A percentile compares a stretch with the other conserved stretches of the same genome.
phyloP scores from a whole-genome alignment of 2,888 invertebrate species.

The Diogma glabrata region DNA sequence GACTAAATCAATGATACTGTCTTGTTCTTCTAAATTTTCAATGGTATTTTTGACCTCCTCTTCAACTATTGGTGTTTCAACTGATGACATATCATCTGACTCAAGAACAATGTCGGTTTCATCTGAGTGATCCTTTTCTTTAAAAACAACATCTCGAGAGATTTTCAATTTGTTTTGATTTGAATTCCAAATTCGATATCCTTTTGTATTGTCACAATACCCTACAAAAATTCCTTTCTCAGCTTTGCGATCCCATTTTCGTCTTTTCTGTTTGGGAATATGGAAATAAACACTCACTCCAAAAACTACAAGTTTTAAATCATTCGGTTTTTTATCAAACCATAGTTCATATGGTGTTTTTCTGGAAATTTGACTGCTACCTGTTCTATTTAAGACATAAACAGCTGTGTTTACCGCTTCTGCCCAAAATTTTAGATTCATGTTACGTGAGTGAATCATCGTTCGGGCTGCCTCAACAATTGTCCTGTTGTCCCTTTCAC shows the following conservation, averaged over 20 bases:
- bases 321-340: conserved; percentile 16
- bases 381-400: conserved; percentile 25
- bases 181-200: conserved; percentile 5
- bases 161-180: neutral
- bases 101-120: too few species aligned
- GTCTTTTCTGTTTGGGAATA: conserved; percentile 18
- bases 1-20: too few species aligned
- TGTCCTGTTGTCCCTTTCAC: neutral
- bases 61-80: too few species aligned
- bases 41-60: neutral
- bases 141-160: conserved; percentile 4
- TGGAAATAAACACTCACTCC: conserved; percentile 18
- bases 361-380: conserved; percentile 14
- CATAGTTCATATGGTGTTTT: conserved; percentile 21
- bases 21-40: neutral
- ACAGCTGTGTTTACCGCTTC: conserved; percentile 28
- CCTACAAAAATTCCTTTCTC: neutral
- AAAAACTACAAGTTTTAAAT: conserved; percentile 20
- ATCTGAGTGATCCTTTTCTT: too few species aligned
- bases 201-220: neutral
- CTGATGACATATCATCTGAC: too few species aligned
- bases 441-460: conserved; percentile 16
- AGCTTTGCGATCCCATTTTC: conserved; percentile 10
- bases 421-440: conserved; percentile 16
- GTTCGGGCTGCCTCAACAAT: conserved; percentile 13